Percentiles rank a stretch among this genome's conserved stretches.
phyloP scores from a whole-genome alignment of 2,888 invertebrate genomes.

The Prenolepis imparis region DNA sequence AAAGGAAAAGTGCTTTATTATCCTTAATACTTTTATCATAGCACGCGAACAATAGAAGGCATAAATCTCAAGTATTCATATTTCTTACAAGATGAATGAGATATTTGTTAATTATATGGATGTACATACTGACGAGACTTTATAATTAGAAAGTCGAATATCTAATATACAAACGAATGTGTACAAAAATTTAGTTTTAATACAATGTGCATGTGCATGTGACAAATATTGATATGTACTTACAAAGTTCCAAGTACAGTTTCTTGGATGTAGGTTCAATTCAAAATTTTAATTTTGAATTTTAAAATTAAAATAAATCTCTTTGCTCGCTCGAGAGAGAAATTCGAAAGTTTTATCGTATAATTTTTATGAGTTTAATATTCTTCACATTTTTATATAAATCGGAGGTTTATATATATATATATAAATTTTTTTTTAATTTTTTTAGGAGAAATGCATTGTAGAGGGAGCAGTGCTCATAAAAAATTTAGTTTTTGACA shows the following conservation, averaged over 20 bases:
- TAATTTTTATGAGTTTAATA: neutral
- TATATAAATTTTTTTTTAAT: neutral
- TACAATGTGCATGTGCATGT: no score
- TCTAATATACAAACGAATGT: neutral
- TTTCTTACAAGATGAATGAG: neutral
- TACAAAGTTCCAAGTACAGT: neutral
- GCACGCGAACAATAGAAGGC: neutral
- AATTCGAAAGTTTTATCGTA: neutral
- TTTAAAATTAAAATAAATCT: neutral
- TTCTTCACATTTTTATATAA: neutral
- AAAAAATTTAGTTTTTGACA: conserved; percentile 28
- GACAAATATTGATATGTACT: neutral
- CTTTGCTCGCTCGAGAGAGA: neutral
- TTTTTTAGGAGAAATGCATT: neutral
- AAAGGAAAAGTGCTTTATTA: conserved; percentile 16
- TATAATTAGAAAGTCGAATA: neutral
- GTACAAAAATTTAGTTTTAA: neutral
- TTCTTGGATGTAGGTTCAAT: neutral
- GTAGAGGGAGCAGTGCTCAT: neutral
- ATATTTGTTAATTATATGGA: neutral
- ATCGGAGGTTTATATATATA: neutral
- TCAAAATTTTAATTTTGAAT: neutral
- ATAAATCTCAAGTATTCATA: neutral
- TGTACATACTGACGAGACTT: neutral
- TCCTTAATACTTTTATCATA: conserved; percentile 13